These are phyloP conservation scores for Plemyria rubiginata DNA, from an alignment of 2,888 invertebrate species.

Conservation along the genomic window DNA sequence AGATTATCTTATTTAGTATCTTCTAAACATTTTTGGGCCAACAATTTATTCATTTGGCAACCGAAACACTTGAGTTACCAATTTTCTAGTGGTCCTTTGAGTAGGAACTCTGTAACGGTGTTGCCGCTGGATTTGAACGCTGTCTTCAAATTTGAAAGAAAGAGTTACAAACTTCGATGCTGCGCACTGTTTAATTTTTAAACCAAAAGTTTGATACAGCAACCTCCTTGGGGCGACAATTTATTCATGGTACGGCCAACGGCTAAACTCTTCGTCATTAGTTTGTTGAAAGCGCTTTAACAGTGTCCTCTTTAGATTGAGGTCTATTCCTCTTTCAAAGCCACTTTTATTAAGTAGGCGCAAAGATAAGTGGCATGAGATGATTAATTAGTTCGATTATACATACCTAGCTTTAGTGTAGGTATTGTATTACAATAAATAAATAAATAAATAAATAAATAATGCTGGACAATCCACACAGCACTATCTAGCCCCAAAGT, in stretches of 20 bases:
- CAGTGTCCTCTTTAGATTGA: background rate
- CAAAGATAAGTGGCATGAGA: too few relatives aligned
- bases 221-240: constrained; percentile 37
- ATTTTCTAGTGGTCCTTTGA: background rate
- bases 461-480: too few relatives aligned
- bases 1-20: constrained; percentile 1
- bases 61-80: background rate
- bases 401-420: too few relatives aligned
- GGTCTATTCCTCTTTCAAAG: too few relatives aligned
- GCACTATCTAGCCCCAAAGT: too few relatives aligned
- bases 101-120: background rate
- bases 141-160: constrained; percentile 53
- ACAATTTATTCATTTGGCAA: constrained; percentile 3
- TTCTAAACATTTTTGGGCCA: background rate
- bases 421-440: too few relatives aligned
- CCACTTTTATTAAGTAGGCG: too few relatives aligned
- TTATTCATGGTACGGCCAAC: constrained; percentile 28
- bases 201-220: constrained; percentile 36
- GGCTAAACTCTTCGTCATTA: constrained; percentile 11
- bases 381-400: too few relatives aligned
- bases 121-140: constrained; percentile 37
- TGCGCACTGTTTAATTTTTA: constrained; percentile 44
- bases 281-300: constrained; percentile 17
- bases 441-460: too few relatives aligned
- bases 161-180: constrained; percentile 55